Percentiles rank a stretch among this genome's conserved stretches.
Conservation (phyloP, 2,888 invertebrate genomes). For the Metellina segmentata region DNA sequence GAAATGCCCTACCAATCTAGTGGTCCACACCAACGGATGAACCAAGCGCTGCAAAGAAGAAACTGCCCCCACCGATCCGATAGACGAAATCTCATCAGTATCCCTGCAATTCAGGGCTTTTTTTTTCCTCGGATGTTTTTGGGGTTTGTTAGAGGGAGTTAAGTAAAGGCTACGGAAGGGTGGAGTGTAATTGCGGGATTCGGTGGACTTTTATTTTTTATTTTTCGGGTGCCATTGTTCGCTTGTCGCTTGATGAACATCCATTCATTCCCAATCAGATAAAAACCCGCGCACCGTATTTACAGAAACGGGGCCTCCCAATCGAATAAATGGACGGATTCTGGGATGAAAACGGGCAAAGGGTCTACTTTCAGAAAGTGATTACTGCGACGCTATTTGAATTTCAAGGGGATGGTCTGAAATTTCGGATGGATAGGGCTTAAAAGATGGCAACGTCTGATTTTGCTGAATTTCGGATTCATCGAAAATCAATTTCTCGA, state of each 20-base stretch:
- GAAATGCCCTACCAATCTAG: slow-evolving; percentile 32
- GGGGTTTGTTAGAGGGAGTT: not conserved
- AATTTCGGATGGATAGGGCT: too few relatives aligned
- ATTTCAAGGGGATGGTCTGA: not conserved
- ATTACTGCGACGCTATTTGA: not conserved
- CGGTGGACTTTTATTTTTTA: not conserved
- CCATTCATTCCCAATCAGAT: slow-evolving; percentile 19
- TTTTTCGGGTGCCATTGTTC: slow-evolving; percentile 1
- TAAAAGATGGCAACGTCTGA: too few relatives aligned
- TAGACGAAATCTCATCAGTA: slow-evolving; percentile 50
- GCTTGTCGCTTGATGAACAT: slow-evolving; percentile 28
- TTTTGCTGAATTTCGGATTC: too few relatives aligned
- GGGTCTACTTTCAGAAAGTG: not conserved
- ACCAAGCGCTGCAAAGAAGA: not conserved
- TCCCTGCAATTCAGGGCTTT: slow-evolving; percentile 5
- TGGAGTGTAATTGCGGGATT: slow-evolving; percentile 32
- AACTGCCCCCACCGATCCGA: not conserved
- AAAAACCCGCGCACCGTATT: slow-evolving; percentile 8
- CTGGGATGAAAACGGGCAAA: not conserved
- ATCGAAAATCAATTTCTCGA: too few relatives aligned
- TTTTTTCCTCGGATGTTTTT: slow-evolving; percentile 14
- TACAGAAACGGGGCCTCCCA: not conserved
- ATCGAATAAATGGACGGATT: slow-evolving; percentile 11
- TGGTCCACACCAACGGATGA: slow-evolving; percentile 27
- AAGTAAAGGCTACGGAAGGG: not conserved